Base-by-base conservation (phyloP, 2,888 invertebrate genomes). In the Cacoxenus indagator region DNA sequence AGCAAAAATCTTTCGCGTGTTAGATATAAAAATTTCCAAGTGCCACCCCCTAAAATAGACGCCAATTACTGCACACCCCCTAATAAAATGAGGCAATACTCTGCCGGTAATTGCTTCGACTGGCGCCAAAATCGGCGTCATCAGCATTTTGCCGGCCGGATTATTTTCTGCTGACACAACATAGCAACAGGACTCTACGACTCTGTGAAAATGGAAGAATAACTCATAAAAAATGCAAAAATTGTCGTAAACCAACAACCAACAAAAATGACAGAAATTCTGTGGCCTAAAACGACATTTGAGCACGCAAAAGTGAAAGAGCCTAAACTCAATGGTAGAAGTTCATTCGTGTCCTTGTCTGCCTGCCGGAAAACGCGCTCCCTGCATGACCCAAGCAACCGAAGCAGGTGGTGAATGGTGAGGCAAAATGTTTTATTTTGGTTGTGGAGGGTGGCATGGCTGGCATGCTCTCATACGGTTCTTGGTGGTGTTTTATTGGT, bases 261-360 rank as follows among this genome's bases (percentile, higher is more conserved):
- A 4, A 2, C n/a, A 8, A 43, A 48, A 6, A n/a, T 48, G 4
- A 22, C 17, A 48, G 19, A 43, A 43, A 43, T 43, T 43, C 11
- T 4, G n/a, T 43, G n/a, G n/a, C n/a, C 31, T 9, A 17, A n/a
- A 48, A 61, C 24, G 17, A 61, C 14, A 43, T 61, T 61, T 37
- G 29, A 24, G 45, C 61, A 61, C 61, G 61, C 61, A 61, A 61
- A 29, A 29, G 70, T n/a, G n/a, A n/a, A 70, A 76, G 73, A 72
- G 70, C 66, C 67, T 73, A 68, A 29, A 54, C 19, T 14, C 51
- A 29, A 46, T 27, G 11, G 57, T 29, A 31, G 48, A 45, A 57
- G 67, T 59, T 65, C 66, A 31, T 66, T 64, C 66, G 70, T 66
- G 61, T 68, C 48, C 72, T 61, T 73, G 70, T 17, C n/a, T 6